Evolutionary conservation across 2,888 invertebrate genomes (phyloP).

Genomic region (Hesperia comma): DNA sequence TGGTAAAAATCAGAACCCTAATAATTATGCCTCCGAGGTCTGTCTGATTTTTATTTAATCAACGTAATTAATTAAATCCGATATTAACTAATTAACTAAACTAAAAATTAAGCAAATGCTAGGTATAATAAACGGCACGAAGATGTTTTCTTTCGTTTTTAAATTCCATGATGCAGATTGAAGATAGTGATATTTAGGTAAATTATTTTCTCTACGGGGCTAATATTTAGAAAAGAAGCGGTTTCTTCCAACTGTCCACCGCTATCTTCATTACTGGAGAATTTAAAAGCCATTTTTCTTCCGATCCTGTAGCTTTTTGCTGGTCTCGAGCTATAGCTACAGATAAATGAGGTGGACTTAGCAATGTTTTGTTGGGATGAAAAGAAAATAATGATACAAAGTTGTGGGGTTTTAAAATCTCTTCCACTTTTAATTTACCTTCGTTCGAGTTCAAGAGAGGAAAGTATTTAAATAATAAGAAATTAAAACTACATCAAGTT

Average conservation of each 20-base stretch:
- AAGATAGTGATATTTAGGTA: too few species aligned
- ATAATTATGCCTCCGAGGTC: too few species aligned
- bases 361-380: slow-evolving; percentile 24
- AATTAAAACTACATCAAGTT: too few species aligned
- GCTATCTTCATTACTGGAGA: slow-evolving; percentile 23
- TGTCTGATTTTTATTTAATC: too few species aligned
- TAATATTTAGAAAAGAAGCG: background rate
- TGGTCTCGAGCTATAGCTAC: slow-evolving; percentile 26
- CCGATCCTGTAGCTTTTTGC: slow-evolving; percentile 23
- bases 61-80: too few species aligned
- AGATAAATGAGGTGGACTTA: slow-evolving; percentile 34
- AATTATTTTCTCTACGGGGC: too few species aligned
- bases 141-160: too few species aligned
- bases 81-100: too few species aligned
- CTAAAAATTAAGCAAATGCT: too few species aligned
- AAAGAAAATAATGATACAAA: slow-evolving; percentile 27
- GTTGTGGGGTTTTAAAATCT: slow-evolving; percentile 4
- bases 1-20: too few species aligned
- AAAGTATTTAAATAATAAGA: background rate
- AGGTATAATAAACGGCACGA: too few species aligned
- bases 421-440: background rate
- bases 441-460: background rate
- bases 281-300: slow-evolving; percentile 29
- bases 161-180: too few species aligned
- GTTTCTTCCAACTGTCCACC: slow-evolving; percentile 16